A percentile compares a stretch with the other conserved stretches of the same genome.
These are phyloP conservation scores for Furnarius figulus DNA, from an alignment of 2,113 vertebrate genomes.

Conservation along the genomic window DNA sequence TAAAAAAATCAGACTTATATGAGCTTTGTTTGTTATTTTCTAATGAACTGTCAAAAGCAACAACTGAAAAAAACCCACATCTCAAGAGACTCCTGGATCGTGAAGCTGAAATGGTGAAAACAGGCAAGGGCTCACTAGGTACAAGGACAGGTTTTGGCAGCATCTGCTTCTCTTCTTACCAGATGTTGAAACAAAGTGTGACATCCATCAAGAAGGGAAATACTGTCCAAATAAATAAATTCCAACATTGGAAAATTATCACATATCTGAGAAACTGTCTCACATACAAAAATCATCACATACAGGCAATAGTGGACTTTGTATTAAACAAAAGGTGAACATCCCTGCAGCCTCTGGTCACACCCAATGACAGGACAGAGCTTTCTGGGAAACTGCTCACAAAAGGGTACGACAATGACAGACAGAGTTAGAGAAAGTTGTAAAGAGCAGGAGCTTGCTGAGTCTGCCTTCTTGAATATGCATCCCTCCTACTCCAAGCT, in stretches of 20 bases:
- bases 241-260: neutral
- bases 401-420: neutral
- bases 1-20: neutral
- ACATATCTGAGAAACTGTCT: neutral
- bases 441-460: neutral
- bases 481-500: constrained; percentile 10
- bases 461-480: neutral
- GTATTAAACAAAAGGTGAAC: neutral
- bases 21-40: neutral
- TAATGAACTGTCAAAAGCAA: neutral
- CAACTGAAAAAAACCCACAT: neutral
- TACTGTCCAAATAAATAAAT: neutral
- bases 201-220: neutral
- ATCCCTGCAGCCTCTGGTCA: neutral
- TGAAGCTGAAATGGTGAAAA: neutral
- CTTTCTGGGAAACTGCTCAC: neutral
- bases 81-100: neutral
- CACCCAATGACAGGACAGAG: neutral
- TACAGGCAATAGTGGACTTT: neutral
- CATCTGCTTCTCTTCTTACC: neutral
- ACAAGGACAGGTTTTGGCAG: neutral
- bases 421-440: neutral
- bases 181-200: neutral
- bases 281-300: neutral
- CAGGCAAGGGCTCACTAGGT: neutral